Percentiles rank a stretch among this genome's conserved stretches.
Conservation (phyloP, 2,113 vertebrate genomes). For the Lagenorhynchus albirostris region DNA sequence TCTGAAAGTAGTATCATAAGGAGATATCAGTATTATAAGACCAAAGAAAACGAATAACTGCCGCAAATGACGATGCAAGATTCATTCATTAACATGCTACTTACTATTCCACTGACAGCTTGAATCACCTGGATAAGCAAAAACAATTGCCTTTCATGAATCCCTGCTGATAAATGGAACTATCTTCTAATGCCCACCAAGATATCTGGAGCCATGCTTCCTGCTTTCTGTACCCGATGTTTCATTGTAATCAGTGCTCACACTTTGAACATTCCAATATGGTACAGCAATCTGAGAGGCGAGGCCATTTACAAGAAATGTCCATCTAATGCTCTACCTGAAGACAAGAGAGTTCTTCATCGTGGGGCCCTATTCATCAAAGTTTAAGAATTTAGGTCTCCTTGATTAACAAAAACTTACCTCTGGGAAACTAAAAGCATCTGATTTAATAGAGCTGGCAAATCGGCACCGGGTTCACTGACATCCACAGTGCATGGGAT, state of each 20-base stretch:
- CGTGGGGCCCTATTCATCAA: background rate
- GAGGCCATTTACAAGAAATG: no score
- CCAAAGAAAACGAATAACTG: background rate
- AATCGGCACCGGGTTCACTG: background rate
- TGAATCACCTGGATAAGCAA: background rate
- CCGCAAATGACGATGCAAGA: background rate
- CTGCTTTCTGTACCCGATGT: background rate
- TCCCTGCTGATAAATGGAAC: background rate
- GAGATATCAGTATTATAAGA: background rate
- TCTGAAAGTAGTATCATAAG: background rate
- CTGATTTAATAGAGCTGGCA: background rate
- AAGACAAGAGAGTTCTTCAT: background rate
- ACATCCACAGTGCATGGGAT: background rate
- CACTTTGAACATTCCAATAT: accelerated
- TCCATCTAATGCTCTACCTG: background rate
- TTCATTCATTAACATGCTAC: no score
- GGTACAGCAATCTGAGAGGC: accelerated
- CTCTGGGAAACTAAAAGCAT: background rate
- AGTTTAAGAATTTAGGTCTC: background rate
- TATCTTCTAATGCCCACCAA: background rate
- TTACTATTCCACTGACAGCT: background rate
- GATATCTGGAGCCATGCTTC: accelerated
- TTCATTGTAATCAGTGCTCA: background rate
- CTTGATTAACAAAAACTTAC: background rate
- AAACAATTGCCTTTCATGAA: background rate